Conservation (phyloP, 2,113 vertebrate species). For the Tragelaphus imberbis region DNA sequence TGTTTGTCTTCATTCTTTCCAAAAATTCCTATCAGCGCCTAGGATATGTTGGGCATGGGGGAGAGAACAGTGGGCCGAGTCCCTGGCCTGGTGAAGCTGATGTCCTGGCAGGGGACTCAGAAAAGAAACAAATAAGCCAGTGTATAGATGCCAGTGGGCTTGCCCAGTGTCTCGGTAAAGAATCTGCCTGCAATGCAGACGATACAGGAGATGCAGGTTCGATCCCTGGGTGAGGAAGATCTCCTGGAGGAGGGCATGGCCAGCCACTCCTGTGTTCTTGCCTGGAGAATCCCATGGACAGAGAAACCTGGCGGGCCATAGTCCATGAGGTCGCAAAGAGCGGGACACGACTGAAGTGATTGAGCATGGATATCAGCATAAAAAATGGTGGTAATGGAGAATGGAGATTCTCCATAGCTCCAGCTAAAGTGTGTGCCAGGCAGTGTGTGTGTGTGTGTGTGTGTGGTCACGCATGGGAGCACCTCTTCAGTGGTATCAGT, state of each 20-base stretch:
- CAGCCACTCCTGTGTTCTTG: neutral
- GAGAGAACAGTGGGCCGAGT: neutral
- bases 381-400: neutral
- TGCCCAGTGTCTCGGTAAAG: neutral
- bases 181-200: neutral
- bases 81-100: neutral
- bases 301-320: neutral
- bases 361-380: neutral
- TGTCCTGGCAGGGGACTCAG: neutral
- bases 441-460: neutral
- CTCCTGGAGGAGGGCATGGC: neutral
- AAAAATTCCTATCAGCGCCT: neutral
- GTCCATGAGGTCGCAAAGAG: neutral
- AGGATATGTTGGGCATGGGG: neutral
- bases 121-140: neutral
- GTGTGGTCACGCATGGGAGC: fast-evolving
- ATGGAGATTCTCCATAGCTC: neutral
- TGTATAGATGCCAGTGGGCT: neutral
- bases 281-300: neutral
- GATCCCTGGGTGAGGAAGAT: neutral
- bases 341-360: neutral
- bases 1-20: neutral
- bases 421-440: fast-evolving
- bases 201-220: neutral
- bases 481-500: neutral